phyloP scores from a whole-genome alignment of 2,888 invertebrate genomes.

The Dichetophora obliterata region DNA sequence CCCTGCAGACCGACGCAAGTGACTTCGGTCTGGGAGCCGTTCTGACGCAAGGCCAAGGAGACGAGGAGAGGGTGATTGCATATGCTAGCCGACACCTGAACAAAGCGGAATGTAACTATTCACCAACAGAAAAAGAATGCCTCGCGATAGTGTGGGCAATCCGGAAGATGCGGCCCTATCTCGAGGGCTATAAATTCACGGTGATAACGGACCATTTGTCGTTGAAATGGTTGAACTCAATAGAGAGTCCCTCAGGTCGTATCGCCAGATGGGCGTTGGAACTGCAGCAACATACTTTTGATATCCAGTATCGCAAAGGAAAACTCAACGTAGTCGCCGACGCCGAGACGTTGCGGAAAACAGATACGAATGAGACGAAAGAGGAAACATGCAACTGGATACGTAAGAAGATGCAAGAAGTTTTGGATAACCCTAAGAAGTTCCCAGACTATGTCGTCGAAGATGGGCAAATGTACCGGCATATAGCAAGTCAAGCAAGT shows the following conservation, averaged over 20 bases:
- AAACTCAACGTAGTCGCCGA: constrained; percentile 38
- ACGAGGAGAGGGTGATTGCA: constrained; percentile 9
- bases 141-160: constrained; percentile 34
- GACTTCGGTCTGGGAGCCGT: constrained; percentile 10
- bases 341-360: background rate
- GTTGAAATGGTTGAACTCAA: background rate
- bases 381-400: constrained; percentile 4
- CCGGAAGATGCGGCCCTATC: constrained; percentile 15
- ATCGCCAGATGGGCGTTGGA: constrained; percentile 9
- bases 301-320: constrained; percentile 19
- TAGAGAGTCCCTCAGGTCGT: constrained; percentile 35
- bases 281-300: constrained; percentile 38
- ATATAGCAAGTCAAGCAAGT: background rate
- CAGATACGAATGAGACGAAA: no score
- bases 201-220: background rate
- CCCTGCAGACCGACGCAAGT: constrained; percentile 37
- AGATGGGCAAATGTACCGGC: constrained; percentile 26
- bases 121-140: constrained; percentile 42
- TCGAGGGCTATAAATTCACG: constrained; percentile 34
- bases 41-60: constrained; percentile 11
- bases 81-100: constrained; percentile 1
- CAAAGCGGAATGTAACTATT: background rate
- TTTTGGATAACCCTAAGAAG: background rate
- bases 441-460: constrained; percentile 24
- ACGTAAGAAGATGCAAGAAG: background rate